These are phyloP conservation scores for Romanogobio albipinnatus DNA, from an alignment of 2,113 vertebrate genomes.

Conservation along the genomic window DNA sequence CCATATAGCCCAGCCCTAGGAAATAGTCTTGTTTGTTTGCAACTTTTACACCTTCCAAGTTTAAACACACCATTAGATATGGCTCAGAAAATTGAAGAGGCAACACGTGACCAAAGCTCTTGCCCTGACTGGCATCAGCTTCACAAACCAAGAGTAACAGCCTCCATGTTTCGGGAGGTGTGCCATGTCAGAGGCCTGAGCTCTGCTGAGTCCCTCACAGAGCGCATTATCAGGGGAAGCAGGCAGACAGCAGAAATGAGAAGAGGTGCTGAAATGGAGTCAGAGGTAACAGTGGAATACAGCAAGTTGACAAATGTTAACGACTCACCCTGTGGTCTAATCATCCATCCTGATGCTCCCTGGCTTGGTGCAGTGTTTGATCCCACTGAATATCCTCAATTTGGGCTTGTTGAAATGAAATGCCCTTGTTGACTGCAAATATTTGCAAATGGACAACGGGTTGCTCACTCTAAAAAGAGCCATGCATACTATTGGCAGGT, in stretches of 20 bases:
- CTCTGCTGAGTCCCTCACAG: constrained; percentile 15
- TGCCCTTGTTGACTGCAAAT: constrained; percentile 26
- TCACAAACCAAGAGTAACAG: constrained; percentile 20
- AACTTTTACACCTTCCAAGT: too few relatives aligned
- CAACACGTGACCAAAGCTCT: too few relatives aligned
- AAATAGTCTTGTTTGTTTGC: too few relatives aligned
- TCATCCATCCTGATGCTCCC: constrained; percentile 9
- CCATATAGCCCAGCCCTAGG: too few relatives aligned
- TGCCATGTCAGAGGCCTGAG: too few relatives aligned
- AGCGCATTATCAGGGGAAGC: constrained; percentile 32
- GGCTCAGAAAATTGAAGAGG: too few relatives aligned
- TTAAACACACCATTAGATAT: too few relatives aligned
- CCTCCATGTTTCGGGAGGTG: constrained; percentile 34
- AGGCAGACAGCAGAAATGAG: constrained; percentile 40
- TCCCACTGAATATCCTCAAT: neutral
- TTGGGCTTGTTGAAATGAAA: constrained; percentile 21
- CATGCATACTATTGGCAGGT: too few relatives aligned
- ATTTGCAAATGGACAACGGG: neutral
- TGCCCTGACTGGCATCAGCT: too few relatives aligned
- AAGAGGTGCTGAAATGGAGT: constrained; percentile 36
- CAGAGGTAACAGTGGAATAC: constrained; percentile 23
- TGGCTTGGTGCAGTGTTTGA: constrained; percentile 31
- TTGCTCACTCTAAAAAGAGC: neutral
- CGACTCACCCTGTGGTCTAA: constrained; percentile 25
- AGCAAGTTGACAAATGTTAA: neutral